Evolutionary conservation across 2,888 invertebrate genomes (phyloP).

Genomic region (Cyclophora punctaria): DNA sequence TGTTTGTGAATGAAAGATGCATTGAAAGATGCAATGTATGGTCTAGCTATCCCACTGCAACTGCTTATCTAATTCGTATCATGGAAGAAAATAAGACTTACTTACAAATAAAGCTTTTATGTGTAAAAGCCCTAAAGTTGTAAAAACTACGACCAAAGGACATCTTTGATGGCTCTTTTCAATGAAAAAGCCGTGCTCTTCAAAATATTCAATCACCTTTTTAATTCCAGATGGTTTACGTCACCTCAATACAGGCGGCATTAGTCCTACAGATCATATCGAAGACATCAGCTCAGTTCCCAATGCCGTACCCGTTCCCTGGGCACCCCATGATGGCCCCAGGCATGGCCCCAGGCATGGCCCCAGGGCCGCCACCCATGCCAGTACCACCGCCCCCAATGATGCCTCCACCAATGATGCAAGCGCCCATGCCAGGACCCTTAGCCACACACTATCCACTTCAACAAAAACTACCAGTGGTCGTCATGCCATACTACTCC

Average conservation of each 20-base stretch:
- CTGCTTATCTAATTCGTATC: no score
- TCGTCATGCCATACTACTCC: slow-evolving; percentile 54
- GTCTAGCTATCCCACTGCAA: no score
- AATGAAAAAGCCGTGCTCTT: no score
- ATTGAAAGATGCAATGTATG: no score
- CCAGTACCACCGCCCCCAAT: slow-evolving; percentile 17
- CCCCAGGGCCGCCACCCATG: slow-evolving; percentile 3
- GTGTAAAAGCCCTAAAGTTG: no score
- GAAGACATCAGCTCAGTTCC: slow-evolving; percentile 10
- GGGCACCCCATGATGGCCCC: not conserved
- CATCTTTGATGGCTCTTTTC: no score
- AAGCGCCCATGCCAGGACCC: slow-evolving; percentile 11
- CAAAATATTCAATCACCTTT: not conserved
- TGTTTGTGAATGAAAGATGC: no score
- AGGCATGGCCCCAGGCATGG: slow-evolving; percentile 6
- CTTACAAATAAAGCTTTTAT: no score
- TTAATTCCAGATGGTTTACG: slow-evolving; percentile 12
- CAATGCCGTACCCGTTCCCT: slow-evolving; percentile 11
- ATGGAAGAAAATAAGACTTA: no score
- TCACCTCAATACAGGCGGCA: slow-evolving; percentile 6
- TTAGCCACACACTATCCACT: slow-evolving; percentile 18
- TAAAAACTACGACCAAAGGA: no score
- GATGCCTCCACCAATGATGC: slow-evolving; percentile 18
- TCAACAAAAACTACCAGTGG: slow-evolving; percentile 41
- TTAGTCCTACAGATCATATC: slow-evolving; percentile 12